Evolutionary conservation across 2,888 invertebrate species (phyloP), one percentile per base, ranked within the genome.

Genomic region (Dasypogon diadema): DNA sequence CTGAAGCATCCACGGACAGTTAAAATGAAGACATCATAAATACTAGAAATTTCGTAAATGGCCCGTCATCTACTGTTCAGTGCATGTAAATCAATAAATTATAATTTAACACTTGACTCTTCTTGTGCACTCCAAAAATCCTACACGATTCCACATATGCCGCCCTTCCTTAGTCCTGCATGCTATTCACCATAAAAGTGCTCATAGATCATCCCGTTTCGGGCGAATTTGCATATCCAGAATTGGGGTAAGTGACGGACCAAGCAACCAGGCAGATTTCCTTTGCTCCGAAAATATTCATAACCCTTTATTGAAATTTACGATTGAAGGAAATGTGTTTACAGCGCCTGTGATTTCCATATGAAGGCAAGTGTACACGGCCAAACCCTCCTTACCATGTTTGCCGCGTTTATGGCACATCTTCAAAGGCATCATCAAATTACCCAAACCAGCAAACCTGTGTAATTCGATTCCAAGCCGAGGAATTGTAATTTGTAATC

Each of bases 231-330:
- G 46, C 65, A 65, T 65, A 12, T 42, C 12, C 34, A 65, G 24
- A 16, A 65, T 46, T n/a, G 16, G 65, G 48, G 65, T 48, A 65
- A 65, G 65, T 65, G 65, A 65, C 48, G 65, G 65, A 65, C 65
- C 65, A 65, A 65, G 65, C 24, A 65, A 48, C 65, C 65, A 37
- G 46, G 65, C 65, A 65, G 24, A 65, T 65, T 65, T 65, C 48
- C 22, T 46, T 26, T 46, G 65, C 48, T 65, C 46, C 14, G 18
- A 73, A 73, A 42, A 54, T 73, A 56, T 73, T 73, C 72, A 73
- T 73, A 73, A 73, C 72, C 72, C 72, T 73, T 70, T 73, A 73
- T 73, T 73, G 42, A 73, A 73, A 73, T 73, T 73, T 73, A 73
- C 56, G 72, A 73, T 73, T 56, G 42, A 73, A 51, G 72, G 56